Evolutionary conservation across 2,113 vertebrate genomes (phyloP), one percentile per base, ranked within the genome.

Genomic region (Ancistrus triradiatus): DNA sequence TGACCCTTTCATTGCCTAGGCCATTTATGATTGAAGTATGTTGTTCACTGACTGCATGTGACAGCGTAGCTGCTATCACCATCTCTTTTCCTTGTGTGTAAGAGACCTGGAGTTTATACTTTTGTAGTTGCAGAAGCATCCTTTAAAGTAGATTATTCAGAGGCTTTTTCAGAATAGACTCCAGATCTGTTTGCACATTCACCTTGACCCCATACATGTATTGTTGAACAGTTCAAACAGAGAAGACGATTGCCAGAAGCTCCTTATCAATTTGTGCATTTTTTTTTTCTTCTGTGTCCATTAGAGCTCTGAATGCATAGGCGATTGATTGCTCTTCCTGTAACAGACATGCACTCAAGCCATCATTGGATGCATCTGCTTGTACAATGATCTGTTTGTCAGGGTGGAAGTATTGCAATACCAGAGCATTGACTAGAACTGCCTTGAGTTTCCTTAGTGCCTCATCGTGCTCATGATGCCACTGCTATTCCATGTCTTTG

Each of bases 221-320:
- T n/a, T n/a, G n/a, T n/a, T n/a, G n/a, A n/a, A n/a, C n/a, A n/a
- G n/a, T n/a, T n/a, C n/a, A n/a, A n/a, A n/a, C n/a, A n/a, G 60
- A 22, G 7, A 60, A 74, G 1, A 48, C 33, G n/a, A 72, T 67
- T 0, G 57, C 49, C n/a, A 67, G 14, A 2, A 69, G 49, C 48
- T 50, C 48, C n/a, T 27, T 70, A 27, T 70, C 44, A 38, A 58
- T 63, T 49, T 58, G 57, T 38, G 56, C 25, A 55, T 67, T 58
- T 1, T 56, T 63, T 15, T 42, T 33, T n/a, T n/a, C n/a, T 14
- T 53, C 51, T 7, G 35, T 14, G 1, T 60, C 44, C 1, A 48
- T 37, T 22, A 49, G 37, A 15, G 53, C 40, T 11, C 47, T 63
- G 1, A 64, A 56, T 28, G 31, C 15, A 38, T 63, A 49, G 2